These are phyloP conservation scores for Nomada goodeniana DNA, from an alignment of 2,888 invertebrate species.

Conservation along the genomic window DNA sequence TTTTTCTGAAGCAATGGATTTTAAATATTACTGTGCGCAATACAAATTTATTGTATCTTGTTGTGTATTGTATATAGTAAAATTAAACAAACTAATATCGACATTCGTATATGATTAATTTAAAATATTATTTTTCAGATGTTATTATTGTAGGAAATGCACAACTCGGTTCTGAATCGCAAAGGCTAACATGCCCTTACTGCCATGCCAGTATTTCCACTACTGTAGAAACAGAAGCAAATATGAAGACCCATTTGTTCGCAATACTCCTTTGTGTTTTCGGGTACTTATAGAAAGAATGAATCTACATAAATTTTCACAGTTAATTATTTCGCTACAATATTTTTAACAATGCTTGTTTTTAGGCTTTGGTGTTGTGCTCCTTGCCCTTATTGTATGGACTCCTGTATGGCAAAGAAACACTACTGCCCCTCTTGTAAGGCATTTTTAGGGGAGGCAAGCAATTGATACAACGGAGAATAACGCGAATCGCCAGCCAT, in stretches of 20 bases:
- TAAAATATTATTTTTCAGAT: constrained; percentile 56
- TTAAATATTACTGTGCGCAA: too few species aligned
- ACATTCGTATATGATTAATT: background rate
- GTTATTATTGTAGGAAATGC: constrained; percentile 61
- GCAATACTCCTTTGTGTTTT: constrained; percentile 84
- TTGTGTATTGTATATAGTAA: too few species aligned
- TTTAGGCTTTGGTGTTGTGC: constrained; percentile 84
- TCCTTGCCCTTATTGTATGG: constrained; percentile 85
- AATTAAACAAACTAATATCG: too few species aligned
- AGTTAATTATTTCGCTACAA: background rate
- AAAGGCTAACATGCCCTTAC: constrained; percentile 83
- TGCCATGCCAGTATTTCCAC: constrained; percentile 84
- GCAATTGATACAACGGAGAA: constrained; percentile 64
- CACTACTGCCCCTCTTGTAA: constrained; percentile 85
- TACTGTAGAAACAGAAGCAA: constrained; percentile 81
- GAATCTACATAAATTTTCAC: background rate
- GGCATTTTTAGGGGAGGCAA: constrained; percentile 82
- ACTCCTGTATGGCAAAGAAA: constrained; percentile 83
- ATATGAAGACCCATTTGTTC: constrained; percentile 85
- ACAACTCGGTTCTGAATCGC: constrained; percentile 81
- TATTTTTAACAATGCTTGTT: constrained; percentile 24
- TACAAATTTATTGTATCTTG: too few species aligned
- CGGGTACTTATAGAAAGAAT: constrained; percentile 78
- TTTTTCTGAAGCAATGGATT: background rate
- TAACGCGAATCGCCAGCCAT: background rate